Evolutionary conservation across 1,140 invertebrate genomes (phyloP), one percentile per base, ranked within the genome.

Genomic region (Ceratosolen solmsi): DNA sequence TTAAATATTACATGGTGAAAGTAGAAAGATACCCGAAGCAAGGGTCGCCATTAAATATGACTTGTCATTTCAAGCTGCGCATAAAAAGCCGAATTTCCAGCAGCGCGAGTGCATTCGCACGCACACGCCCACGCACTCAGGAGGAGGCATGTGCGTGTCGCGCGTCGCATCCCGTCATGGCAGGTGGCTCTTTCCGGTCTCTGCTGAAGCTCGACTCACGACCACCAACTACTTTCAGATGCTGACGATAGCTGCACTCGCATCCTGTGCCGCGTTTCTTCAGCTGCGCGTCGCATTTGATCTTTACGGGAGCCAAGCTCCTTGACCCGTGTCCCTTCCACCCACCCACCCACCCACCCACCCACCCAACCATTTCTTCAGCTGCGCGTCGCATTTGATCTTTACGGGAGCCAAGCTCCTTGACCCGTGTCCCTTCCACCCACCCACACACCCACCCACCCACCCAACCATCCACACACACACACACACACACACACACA

Each of bases 181-280:
- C 63, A 65, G 63, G 63, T 65, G 63, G 63, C 33, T 65, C 8
- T 20, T 65, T 65, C 63, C 63, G 63, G 30, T 65, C 30, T 20
- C 63, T 4, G 13, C 20, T 15, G 11, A 5, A 65, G 8, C 63
- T 5, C 1, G 33, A n/a, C 15, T 65, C 36, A 13, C 63, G 63
- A 30, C 25, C 27, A 36, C n/a, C 63, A 36, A 11, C 63, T 65
- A 36, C 33, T 36, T 65, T 65, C 33, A 65, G 63, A 65, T 65
- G 63, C 33, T 65, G 63, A 65, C 27, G 63, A 65, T 65, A 65
- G 63, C 58, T 63, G 27, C 7, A 33, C 27, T 33, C 27, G 58
- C 33, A 65, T 65, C 63, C 63, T 65, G 63, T 36, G 11, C 30
- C 17, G 15, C 1, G 33, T 30, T 36, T 65, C 63, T 36, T 20